phyloP scores from a whole-genome alignment of 2,888 invertebrate genomes.

The Ramazzottius varieornatus region DNA sequence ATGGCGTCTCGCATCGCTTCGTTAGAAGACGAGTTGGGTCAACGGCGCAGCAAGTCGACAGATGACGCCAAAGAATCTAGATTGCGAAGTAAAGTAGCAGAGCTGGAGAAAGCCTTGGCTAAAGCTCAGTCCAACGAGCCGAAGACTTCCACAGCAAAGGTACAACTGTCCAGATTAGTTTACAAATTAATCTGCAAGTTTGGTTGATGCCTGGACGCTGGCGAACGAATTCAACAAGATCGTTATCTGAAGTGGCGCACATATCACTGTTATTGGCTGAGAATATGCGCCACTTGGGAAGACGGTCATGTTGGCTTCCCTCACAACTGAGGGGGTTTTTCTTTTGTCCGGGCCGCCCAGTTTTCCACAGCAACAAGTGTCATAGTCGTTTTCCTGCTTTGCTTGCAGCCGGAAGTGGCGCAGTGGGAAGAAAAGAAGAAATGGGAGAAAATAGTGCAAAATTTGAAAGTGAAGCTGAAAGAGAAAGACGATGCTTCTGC shows the following conservation, averaged over 20 bases:
- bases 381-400: not conserved
- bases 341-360: no score
- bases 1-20: not conserved
- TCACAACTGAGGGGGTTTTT: no score
- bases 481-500: not conserved
- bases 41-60: no score
- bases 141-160: not conserved
- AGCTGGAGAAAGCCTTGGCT: not conserved
- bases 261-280: no score
- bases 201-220: no score
- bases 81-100: not conserved
- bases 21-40: not conserved
- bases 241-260: no score
- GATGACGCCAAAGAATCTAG: no score
- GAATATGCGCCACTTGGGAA: no score
- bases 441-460: not conserved
- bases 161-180: no score
- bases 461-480: not conserved
- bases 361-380: not conserved
- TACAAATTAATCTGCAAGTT: no score
- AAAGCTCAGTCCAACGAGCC: not conserved
- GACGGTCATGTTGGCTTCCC: no score
- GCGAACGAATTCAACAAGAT: no score
- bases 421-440: not conserved
- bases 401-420: not conserved